Evolutionary conservation across 2,888 invertebrate genomes (phyloP).

Genomic region (Thymelicus lineola): DNA sequence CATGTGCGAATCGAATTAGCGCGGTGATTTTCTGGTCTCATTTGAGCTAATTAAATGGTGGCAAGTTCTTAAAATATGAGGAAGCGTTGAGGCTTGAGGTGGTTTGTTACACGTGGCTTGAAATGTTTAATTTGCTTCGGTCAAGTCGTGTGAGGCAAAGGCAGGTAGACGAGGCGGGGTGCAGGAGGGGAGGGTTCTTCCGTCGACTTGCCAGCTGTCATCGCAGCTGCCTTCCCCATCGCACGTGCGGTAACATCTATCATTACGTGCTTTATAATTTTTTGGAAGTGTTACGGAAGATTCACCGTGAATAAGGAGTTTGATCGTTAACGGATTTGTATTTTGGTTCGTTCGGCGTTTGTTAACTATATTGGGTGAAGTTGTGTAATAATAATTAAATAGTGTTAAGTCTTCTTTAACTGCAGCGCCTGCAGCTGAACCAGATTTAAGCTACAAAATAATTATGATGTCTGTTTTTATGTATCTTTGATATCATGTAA

Average conservation of each 20-base stretch:
- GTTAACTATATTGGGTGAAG: background rate
- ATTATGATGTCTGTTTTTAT: too few relatives aligned
- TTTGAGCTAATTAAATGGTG: slow-evolving; percentile 21
- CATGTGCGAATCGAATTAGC: slow-evolving; percentile 32
- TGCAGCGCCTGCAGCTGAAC: slow-evolving; percentile 6
- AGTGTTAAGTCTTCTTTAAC: background rate
- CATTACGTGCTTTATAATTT: slow-evolving; percentile 71
- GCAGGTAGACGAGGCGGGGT: slow-evolving; percentile 60
- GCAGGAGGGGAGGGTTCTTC: slow-evolving; percentile 58
- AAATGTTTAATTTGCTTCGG: slow-evolving; percentile 48
- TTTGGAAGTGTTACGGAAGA: slow-evolving; percentile 65
- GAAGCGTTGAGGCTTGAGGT: slow-evolving; percentile 12
- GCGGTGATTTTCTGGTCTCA: slow-evolving; percentile 22
- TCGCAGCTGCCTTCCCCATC: slow-evolving; percentile 73
- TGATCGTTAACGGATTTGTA: slow-evolving; percentile 42
- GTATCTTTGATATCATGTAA: too few relatives aligned
- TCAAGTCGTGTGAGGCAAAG: slow-evolving; percentile 59
- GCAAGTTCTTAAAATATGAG: slow-evolving; percentile 27
- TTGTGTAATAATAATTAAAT: slow-evolving; percentile 16
- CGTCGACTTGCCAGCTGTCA: slow-evolving; percentile 78
- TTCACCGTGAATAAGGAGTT: slow-evolving; percentile 53
- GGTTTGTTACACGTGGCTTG: slow-evolving; percentile 33
- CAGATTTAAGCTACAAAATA: too few relatives aligned
- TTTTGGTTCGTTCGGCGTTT: background rate
- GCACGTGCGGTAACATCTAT: slow-evolving; percentile 81